Evolutionary conservation across 2,888 invertebrate species (phyloP).

Genomic region (Oscheius sp.): DNA sequence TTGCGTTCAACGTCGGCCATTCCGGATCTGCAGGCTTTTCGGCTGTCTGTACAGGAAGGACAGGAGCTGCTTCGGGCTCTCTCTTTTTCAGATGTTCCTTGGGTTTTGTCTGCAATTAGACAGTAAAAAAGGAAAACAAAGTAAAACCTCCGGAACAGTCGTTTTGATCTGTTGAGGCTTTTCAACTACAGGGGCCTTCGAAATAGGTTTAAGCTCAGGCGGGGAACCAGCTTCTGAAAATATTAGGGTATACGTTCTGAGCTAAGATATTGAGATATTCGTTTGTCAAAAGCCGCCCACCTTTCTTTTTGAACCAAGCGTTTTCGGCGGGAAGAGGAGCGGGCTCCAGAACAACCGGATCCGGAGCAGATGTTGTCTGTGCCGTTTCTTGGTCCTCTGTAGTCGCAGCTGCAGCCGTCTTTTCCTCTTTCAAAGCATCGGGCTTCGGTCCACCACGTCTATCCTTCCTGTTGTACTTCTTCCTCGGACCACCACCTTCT

Average conservation of each 20-base stretch:
- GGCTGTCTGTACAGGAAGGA: neutral
- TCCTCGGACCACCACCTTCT: constrained; percentile 24
- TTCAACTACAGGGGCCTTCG: neutral
- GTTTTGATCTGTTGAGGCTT: constrained; percentile 5
- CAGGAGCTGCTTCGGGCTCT: neutral
- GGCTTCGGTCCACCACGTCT: constrained; percentile 29
- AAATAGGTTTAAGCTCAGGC: neutral
- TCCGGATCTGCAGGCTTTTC: constrained; percentile 43
- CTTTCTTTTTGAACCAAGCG: constrained; percentile 62
- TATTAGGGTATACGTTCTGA: no score
- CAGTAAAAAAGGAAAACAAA: neutral
- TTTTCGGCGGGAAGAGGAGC: constrained; percentile 62
- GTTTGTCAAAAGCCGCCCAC: neutral
- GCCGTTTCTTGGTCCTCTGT: neutral
- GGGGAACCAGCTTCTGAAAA: neutral
- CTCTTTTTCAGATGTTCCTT: constrained; percentile 14
- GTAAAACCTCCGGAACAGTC: neutral
- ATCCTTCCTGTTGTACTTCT: constrained; percentile 44
- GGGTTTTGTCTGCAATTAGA: neutral
- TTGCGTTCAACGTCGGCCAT: constrained; percentile 52
- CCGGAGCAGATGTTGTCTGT: constrained; percentile 6
- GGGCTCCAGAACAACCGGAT: constrained; percentile 52
- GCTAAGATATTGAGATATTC: neutral
- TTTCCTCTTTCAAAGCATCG: constrained; percentile 31
- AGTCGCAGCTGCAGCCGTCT: neutral